These are phyloP conservation scores for Syrmaticus mikado DNA, from an alignment of 2,113 vertebrate genomes.

Conservation along the genomic window DNA sequence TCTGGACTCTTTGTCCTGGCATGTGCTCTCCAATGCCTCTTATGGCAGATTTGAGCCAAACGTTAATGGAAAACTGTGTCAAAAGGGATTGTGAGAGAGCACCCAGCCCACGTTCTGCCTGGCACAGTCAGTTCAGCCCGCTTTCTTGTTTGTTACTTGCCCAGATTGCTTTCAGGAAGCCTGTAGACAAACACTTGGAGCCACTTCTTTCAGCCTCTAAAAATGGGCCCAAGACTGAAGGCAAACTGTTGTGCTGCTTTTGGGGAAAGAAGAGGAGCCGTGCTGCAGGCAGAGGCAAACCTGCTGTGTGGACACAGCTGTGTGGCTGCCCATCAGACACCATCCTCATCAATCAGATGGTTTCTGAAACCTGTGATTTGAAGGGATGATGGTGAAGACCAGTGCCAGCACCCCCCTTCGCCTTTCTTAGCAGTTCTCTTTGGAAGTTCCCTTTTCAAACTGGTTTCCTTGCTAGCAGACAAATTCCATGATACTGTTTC, in stretches of 20 bases:
- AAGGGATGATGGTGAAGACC: background rate
- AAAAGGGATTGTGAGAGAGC: background rate
- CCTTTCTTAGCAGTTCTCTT: background rate
- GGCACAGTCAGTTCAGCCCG: background rate
- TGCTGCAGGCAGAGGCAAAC: background rate
- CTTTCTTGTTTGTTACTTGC: background rate
- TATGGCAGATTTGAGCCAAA: background rate
- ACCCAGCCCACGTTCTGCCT: accelerated
- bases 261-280: background rate
- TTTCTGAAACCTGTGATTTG: background rate
- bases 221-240: background rate
- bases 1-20: background rate
- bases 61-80: background rate
- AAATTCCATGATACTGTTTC: background rate
- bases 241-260: background rate
- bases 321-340: background rate
- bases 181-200: background rate
- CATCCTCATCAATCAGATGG: background rate
- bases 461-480: background rate
- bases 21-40: background rate
- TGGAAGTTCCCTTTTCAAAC: background rate
- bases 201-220: background rate
- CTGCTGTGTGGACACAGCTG: accelerated
- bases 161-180: background rate
- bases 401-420: background rate